Conservation (phyloP, 2,888 invertebrate species). For the Stenichneumon culpator region DNA sequence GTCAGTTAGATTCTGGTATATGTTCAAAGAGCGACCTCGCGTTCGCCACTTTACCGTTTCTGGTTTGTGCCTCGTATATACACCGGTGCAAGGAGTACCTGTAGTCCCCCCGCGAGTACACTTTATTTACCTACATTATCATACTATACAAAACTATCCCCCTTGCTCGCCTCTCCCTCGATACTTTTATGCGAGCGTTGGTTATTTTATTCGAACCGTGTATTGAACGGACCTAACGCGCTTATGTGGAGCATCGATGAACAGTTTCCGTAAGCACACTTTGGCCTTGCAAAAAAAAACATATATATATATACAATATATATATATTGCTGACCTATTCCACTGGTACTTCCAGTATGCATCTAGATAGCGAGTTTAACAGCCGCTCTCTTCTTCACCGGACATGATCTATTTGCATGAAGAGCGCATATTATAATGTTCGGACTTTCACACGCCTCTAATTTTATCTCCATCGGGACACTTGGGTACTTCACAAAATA, state of each 20-base stretch:
- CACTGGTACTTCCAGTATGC: conserved; percentile 21
- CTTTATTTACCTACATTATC: conserved; percentile 45
- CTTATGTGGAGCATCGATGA: conserved; percentile 59
- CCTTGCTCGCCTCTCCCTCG: conserved; percentile 23
- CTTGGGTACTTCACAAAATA: not conserved
- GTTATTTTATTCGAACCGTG: conserved; percentile 50
- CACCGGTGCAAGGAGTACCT: not conserved
- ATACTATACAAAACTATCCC: conserved; percentile 4
- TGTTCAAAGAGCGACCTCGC: conserved; percentile 52
- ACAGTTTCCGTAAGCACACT: conserved; percentile 47
- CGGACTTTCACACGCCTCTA: conserved; percentile 36
- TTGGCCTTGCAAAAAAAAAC: not conserved
- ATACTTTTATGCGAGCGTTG: conserved; percentile 43
- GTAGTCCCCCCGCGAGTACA: conserved; percentile 1
- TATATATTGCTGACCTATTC: conserved; percentile 43
- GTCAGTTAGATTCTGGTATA: conserved; percentile 51
- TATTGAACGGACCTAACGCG: conserved; percentile 9
- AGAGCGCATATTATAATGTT: conserved; percentile 26
- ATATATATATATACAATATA: not conserved
- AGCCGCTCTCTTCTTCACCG: conserved; percentile 23
- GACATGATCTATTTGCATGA: conserved; percentile 37
- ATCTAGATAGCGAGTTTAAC: conserved; percentile 28
- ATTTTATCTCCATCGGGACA: conserved; percentile 1
- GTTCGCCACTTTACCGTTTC: conserved; percentile 67
- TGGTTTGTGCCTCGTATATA: conserved; percentile 45